Evolutionary conservation across 2,888 invertebrate species (phyloP).

Genomic region (Anodontia alba): DNA sequence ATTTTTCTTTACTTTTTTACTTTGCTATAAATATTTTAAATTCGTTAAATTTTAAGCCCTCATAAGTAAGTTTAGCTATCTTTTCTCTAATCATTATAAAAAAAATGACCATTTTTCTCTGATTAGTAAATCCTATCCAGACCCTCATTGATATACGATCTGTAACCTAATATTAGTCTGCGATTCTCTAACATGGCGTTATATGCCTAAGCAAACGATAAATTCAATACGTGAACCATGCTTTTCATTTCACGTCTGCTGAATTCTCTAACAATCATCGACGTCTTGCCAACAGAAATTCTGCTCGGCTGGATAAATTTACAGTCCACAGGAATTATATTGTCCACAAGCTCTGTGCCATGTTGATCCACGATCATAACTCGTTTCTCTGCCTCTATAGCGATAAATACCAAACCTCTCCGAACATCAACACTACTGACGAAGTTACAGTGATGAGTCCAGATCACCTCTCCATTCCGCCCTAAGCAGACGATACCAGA

Average conservation of each 20-base stretch:
- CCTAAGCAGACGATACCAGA: conserved; percentile 52
- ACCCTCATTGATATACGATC: too few species aligned
- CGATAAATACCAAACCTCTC: conserved; percentile 49
- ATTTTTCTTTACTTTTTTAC: too few species aligned
- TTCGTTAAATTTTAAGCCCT: too few species aligned
- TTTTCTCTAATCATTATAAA: too few species aligned
- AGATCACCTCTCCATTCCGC: conserved; percentile 60
- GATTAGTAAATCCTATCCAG: too few species aligned
- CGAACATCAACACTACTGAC: conserved; percentile 52
- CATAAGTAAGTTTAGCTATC: too few species aligned
- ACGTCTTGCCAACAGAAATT: conserved; percentile 52
- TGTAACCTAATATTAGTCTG: too few species aligned
- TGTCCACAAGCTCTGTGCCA: conserved; percentile 57
- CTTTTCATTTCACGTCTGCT: conserved; percentile 51
- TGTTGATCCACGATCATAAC: conserved; percentile 50
- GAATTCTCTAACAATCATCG: conserved; percentile 53
- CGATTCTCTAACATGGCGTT: too few species aligned
- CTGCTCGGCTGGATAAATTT: conserved; percentile 41
- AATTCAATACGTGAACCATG: conserved; percentile 54
- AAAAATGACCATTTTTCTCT: too few species aligned
- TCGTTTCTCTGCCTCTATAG: conserved; percentile 49
- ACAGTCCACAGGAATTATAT: conserved; percentile 50
- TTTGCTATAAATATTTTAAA: too few species aligned
- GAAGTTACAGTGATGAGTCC: conserved; percentile 37
- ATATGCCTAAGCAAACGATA: background rate